Evolutionary conservation across 1,140 invertebrate genomes (phyloP), one percentile per base, ranked within the genome.

Genomic region (Dendrolimus kikuchii): DNA sequence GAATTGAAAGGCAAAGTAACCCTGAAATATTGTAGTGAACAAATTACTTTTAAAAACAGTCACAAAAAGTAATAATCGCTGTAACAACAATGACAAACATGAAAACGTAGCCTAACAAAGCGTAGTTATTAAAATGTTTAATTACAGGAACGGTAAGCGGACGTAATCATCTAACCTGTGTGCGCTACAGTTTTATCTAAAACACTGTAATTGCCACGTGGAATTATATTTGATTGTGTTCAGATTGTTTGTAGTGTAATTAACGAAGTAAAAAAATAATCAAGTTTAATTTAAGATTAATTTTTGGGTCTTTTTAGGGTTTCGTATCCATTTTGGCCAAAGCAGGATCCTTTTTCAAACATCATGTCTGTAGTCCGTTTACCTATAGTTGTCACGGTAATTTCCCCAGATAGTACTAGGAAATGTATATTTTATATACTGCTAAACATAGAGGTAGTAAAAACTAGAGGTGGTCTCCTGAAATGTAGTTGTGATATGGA

Each of bases 61-160:
- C 37, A 50, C 9, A 38, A 51, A 6, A 23, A 23, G 23, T 23
- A 23, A 23, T 23, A 23, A 23, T 23, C 23, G 23, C 23, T 23
- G 23, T 23, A 23, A 23, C 23, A 49, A 49, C 41, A 42, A 44
- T 45, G 38, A 48, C 46, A 48, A 48, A 48, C 36, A 45, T 38
- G 50, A 44, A 68, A 71, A 51, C 61, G 55, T 48, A 60, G 54
- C 66, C 70, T 74, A 68, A 75, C 58, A 46, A 51, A 53, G 38
- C 51, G 62, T 54, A 68, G 74, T 81, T 77, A 84, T 81, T 84
- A 84, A 81, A 84, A 81, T 76, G 78, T 81, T 84, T 84, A 84
- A 84, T 84, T 84, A 78, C 62, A 76, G 77, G 80, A 84, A 84
- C 80, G 80, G 72, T 69, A 66, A 80, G 72, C 72, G 75, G 71